Percentiles rank a stretch among this genome's conserved stretches.
These are phyloP conservation scores for Hypomesus transpacificus DNA, from an alignment of 2,113 vertebrate species.

Conservation along the genomic window DNA sequence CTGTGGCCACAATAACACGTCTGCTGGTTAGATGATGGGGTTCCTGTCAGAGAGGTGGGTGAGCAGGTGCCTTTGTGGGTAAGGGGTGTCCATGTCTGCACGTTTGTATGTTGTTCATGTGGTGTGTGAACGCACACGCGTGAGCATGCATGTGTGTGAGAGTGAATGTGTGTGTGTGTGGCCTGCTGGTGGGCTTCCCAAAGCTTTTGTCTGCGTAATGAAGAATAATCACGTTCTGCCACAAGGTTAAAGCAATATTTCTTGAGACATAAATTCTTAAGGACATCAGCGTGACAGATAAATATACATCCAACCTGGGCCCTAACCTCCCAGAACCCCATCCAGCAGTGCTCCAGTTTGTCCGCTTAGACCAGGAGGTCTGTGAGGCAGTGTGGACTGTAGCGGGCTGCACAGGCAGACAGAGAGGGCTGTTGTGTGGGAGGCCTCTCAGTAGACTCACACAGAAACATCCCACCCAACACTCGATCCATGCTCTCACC, in stretches of 20 bases:
- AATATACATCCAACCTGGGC: slow-evolving; percentile 38
- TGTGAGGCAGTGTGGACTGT: slow-evolving; percentile 49
- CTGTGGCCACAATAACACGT: too few relatives aligned
- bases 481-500: slow-evolving; percentile 32
- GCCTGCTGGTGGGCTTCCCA: slow-evolving; percentile 10
- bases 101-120: neutral
- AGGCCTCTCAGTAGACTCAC: slow-evolving; percentile 30
- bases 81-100: too few relatives aligned
- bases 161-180: neutral
- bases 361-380: slow-evolving; percentile 49
- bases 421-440: slow-evolving; percentile 63
- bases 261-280: neutral
- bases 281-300: slow-evolving; percentile 32
- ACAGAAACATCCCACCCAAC: slow-evolving; percentile 37
- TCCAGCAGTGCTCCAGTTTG: slow-evolving; percentile 34
- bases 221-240: slow-evolving; percentile 37
- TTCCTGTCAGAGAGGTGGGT: too few relatives aligned
- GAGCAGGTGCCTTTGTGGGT: too few relatives aligned
- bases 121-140: slow-evolving; percentile 16
- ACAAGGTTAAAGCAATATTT: slow-evolving; percentile 46
- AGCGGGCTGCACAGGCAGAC: slow-evolving; percentile 47
- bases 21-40: too few relatives aligned
- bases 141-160: slow-evolving; percentile 9
- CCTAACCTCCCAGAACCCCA: slow-evolving; percentile 27
- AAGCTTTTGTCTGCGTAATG: slow-evolving; percentile 22